Conservation (phyloP, 2,888 invertebrate genomes). For the Mellilla xanthometata region DNA sequence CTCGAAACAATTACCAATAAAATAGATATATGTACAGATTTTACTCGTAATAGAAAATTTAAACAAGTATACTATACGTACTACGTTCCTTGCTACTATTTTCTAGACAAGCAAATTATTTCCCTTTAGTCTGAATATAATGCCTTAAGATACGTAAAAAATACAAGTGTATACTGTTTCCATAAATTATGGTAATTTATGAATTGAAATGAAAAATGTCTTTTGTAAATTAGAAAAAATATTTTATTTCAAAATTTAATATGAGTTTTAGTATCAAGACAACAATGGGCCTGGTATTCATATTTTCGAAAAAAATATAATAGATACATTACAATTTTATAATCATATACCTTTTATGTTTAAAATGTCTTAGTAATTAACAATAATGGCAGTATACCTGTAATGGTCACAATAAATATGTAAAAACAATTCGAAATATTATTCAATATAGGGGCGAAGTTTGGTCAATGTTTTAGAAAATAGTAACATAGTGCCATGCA, state of each 20-base stretch:
- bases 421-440: conserved; percentile 13
- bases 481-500: not conserved
- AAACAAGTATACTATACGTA: too few species aligned
- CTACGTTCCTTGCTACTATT: too few species aligned
- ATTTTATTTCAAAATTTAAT: conserved; percentile 33
- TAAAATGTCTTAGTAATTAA: conserved; percentile 16
- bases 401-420: conserved; percentile 14
- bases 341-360: conserved; percentile 10
- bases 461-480: not conserved
- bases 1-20: too few species aligned
- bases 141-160: too few species aligned
- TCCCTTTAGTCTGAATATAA: too few species aligned
- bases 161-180: too few species aligned
- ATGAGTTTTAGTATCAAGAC: conserved; percentile 34
- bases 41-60: too few species aligned
- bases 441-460: conserved; percentile 6
- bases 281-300: conserved; percentile 31
- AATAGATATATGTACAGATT: too few species aligned
- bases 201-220: conserved; percentile 1
- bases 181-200: too few species aligned
- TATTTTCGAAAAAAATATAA: conserved; percentile 26
- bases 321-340: conserved; percentile 13
- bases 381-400: conserved; percentile 23
- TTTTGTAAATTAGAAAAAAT: conserved; percentile 23
- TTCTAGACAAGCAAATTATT: too few species aligned